These are phyloP conservation scores for Microcebus ravelobensis DNA, from an alignment of 2,113 vertebrate species.

Conservation along the genomic window DNA sequence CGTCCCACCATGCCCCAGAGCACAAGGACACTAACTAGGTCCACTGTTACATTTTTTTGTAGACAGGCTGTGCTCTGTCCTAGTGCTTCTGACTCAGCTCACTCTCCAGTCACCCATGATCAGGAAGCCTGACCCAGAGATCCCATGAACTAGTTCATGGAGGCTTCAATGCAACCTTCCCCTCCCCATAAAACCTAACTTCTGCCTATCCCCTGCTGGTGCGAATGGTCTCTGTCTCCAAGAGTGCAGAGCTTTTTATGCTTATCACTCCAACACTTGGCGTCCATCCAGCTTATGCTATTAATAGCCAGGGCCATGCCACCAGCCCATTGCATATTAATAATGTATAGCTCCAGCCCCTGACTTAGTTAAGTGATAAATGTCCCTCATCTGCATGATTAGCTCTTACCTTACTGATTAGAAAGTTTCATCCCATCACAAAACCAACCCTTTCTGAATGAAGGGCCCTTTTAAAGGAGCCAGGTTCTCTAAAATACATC, in stretches of 20 bases:
- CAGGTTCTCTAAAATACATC: background rate
- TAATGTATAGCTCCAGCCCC: slow-evolving; percentile 23
- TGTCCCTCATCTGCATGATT: slow-evolving; percentile 73
- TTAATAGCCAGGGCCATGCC: background rate
- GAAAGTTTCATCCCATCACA: slow-evolving; percentile 26
- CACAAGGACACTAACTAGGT: background rate
- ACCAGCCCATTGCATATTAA: slow-evolving; percentile 51
- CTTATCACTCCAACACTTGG: background rate
- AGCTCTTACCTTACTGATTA: slow-evolving; percentile 68
- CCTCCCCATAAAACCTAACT: no score
- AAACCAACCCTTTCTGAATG: slow-evolving; percentile 41
- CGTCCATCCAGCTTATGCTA: background rate
- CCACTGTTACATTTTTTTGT: no score
- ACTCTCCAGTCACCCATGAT: background rate
- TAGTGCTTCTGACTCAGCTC: background rate
- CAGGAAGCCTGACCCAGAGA: background rate
- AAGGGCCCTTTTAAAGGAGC: slow-evolving; percentile 35
- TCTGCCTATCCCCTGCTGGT: background rate
- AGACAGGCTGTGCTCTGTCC: background rate
- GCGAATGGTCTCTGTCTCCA: background rate
- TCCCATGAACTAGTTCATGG: background rate
- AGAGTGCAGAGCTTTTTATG: background rate
- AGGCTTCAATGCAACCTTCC: background rate
- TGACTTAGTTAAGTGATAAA: slow-evolving; percentile 3
- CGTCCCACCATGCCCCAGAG: background rate